phyloP scores from a whole-genome alignment of 2,113 vertebrate species.

The Protobothrops flavoviridis region DNA sequence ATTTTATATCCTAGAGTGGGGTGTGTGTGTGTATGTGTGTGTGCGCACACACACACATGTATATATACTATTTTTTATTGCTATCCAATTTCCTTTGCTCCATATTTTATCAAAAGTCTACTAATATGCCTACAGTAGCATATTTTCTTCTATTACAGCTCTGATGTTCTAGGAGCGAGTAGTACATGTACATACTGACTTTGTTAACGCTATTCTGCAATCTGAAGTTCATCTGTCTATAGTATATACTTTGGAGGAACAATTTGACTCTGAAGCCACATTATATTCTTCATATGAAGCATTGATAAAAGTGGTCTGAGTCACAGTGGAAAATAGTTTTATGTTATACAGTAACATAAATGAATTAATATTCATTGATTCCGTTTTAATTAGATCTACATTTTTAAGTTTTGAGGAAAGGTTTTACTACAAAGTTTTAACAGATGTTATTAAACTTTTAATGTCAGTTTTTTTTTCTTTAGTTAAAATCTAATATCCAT shows the following conservation, averaged over 20 bases:
- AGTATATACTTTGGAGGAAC: not conserved
- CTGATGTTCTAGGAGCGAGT: not conserved
- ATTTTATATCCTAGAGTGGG: not conserved
- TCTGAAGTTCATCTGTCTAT: not conserved
- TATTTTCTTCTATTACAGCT: not conserved
- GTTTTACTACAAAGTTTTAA: not conserved
- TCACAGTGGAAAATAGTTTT: not conserved
- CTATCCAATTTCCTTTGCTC: not conserved
- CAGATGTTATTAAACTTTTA: not conserved
- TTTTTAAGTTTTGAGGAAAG: not conserved
- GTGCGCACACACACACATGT: rapidly evolving
- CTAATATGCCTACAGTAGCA: not conserved
- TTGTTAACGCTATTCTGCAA: not conserved
- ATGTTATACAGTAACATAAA: not conserved
- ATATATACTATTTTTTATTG: not conserved
- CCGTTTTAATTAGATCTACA: not conserved
- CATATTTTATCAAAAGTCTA: not conserved
- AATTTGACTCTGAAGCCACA: not conserved
- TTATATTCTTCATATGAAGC: not conserved
- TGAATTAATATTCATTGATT: not conserved
- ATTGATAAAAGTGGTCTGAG: not conserved
- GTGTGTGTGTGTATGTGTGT: too few relatives aligned
- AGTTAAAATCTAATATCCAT: not conserved
- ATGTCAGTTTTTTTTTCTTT: not conserved
- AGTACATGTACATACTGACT: not conserved